Conservation (phyloP, 2,797 vertebrate species). For the Gallirallus australis region DNA sequence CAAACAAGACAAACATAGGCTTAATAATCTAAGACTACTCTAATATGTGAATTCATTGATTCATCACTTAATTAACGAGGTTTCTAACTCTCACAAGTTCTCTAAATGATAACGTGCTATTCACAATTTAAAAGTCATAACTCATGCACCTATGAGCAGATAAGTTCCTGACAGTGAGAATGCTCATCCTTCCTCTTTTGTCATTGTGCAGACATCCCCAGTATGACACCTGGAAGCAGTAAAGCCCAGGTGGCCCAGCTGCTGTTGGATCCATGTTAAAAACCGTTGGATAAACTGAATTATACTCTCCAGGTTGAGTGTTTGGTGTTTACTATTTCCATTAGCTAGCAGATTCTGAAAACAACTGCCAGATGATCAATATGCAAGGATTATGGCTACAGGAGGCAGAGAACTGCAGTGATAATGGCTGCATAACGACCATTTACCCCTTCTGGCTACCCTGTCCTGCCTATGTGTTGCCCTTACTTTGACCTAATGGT, state of each 20-base stretch:
- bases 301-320: neutral
- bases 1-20: neutral
- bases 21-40: neutral
- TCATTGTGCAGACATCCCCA: rapidly evolving
- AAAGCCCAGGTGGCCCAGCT: neutral
- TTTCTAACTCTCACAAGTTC: neutral
- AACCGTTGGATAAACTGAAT: neutral
- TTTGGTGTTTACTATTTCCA: neutral
- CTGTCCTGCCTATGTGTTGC: neutral
- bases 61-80: neutral
- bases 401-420: neutral
- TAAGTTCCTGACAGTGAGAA: neutral
- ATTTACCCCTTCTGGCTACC: neutral
- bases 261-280: neutral
- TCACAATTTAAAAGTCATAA: neutral
- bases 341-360: neutral
- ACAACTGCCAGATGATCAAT: neutral
- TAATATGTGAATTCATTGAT: neutral
- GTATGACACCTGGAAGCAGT: rapidly evolving
- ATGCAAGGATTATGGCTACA: neutral
- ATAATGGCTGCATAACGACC: neutral
- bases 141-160: neutral
- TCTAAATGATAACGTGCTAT: neutral
- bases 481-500: neutral
- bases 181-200: neutral